Percentiles rank a stretch among this genome's conserved stretches.
Conservation (phyloP, 2,888 invertebrate species). For the Leptinotarsa juncta region DNA sequence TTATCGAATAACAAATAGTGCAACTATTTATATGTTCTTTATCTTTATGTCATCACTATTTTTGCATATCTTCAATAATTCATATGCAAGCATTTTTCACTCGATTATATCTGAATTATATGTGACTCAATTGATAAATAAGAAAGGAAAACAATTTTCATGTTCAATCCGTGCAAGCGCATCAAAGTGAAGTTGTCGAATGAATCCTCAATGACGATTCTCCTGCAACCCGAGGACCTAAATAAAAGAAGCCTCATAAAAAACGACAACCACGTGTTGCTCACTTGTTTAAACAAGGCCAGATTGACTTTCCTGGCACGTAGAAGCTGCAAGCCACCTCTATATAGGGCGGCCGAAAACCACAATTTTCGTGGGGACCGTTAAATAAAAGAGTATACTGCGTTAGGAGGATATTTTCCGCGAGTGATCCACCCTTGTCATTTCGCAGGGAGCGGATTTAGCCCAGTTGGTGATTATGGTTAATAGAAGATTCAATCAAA, state of each 20-base stretch:
- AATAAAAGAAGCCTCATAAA: slow-evolving; percentile 3
- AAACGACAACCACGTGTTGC: slow-evolving; percentile 51
- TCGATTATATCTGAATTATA: too few relatives aligned
- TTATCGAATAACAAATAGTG: too few relatives aligned
- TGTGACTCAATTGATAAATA: too few relatives aligned
- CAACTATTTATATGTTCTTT: too few relatives aligned
- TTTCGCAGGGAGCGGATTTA: background rate
- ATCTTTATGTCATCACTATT: too few relatives aligned
- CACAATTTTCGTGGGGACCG: slow-evolving; percentile 51
- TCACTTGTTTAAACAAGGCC: slow-evolving; percentile 45
- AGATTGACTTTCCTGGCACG: slow-evolving; percentile 53
- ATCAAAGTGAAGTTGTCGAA: background rate
- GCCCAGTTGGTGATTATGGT: background rate
- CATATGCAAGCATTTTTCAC: too few relatives aligned
- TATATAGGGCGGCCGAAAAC: slow-evolving; percentile 43
- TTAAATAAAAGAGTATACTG: slow-evolving; percentile 49
- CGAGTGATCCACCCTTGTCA: background rate
- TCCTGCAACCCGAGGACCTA: background rate
- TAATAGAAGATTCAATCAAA: too few relatives aligned
- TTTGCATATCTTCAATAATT: too few relatives aligned
- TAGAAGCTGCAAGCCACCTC: slow-evolving; percentile 48
- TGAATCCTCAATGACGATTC: background rate
- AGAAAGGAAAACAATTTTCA: background rate
- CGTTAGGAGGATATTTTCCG: slow-evolving; percentile 19
- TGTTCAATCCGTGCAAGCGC: background rate